Evolutionary conservation across 2,888 invertebrate species (phyloP).

Genomic region (Drosophila quinaria): DNA sequence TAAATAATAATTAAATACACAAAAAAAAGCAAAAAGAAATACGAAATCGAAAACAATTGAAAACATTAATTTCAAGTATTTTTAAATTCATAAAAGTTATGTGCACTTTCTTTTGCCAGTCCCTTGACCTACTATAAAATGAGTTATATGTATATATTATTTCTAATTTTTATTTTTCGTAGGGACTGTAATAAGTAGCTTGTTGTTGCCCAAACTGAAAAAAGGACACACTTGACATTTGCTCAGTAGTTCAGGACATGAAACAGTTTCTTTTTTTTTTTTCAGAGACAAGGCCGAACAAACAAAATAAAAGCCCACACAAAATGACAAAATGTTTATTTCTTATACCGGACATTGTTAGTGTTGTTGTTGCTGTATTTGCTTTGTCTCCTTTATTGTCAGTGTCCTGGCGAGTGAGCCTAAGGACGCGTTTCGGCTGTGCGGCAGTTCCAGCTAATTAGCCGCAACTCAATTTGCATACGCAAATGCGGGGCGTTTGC

Average conservation of each 20-base stretch:
- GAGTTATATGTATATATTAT: conserved; percentile 6
- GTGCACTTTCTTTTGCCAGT: neutral
- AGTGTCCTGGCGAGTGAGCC: conserved; percentile 4
- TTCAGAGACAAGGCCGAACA: conserved; percentile 28
- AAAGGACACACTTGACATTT: conserved; percentile 57
- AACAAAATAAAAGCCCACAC: conserved; percentile 11
- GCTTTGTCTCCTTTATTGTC: conserved; percentile 3
- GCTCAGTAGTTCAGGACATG: conserved; percentile 31
- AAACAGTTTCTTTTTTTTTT: conserved; percentile 28
- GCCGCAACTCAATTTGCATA: conserved; percentile 64
- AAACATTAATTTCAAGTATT: neutral
- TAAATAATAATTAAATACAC: too few relatives aligned
- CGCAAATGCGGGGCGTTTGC: conserved; percentile 53
- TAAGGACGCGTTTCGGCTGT: conserved; percentile 27
- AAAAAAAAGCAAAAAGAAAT: neutral
- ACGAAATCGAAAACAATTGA: neutral
- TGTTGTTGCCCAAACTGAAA: conserved; percentile 16
- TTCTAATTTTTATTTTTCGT: conserved; percentile 27
- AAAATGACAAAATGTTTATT: conserved; percentile 36
- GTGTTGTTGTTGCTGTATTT: neutral
- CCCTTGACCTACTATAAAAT: conserved; percentile 26
- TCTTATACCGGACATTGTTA: conserved; percentile 23
- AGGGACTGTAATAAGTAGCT: neutral
- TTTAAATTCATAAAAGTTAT: neutral
- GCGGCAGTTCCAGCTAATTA: conserved; percentile 60